Evolutionary conservation across 2,888 invertebrate species (phyloP).

Genomic region (Dendrolimus pini): DNA sequence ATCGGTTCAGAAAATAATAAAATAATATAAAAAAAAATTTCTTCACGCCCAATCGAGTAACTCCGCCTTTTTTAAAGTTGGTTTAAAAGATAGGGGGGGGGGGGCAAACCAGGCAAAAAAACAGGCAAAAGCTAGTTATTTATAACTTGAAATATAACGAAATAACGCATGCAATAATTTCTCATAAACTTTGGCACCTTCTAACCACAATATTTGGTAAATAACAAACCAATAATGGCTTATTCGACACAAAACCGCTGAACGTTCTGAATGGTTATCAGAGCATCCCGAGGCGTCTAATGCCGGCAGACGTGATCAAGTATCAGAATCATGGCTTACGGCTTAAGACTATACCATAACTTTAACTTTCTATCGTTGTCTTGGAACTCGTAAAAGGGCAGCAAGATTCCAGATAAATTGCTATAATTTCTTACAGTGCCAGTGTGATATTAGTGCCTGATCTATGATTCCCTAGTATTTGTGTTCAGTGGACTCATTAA

Average conservation of each 20-base stretch:
- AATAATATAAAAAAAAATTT: too few relatives aligned
- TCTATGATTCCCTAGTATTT: too few relatives aligned
- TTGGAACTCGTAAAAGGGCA: not conserved
- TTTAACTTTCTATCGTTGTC: not conserved
- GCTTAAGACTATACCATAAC: slow-evolving; percentile 7
- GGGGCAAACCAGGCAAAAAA: too few relatives aligned
- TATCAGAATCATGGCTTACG: slow-evolving; percentile 7
- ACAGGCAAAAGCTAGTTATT: too few relatives aligned
- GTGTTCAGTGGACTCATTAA: too few relatives aligned
- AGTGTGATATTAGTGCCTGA: too few relatives aligned
- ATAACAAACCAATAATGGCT: slow-evolving; percentile 19
- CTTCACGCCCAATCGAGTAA: too few relatives aligned
- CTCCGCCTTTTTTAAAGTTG: too few relatives aligned
- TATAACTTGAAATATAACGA: too few relatives aligned
- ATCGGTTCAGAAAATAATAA: too few relatives aligned
- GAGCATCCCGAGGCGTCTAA: slow-evolving; percentile 35
- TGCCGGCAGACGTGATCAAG: slow-evolving; percentile 38
- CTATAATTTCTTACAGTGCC: not conserved
- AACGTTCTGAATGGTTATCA: slow-evolving; percentile 38
- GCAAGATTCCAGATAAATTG: not conserved
- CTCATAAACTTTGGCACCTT: slow-evolving; percentile 1
- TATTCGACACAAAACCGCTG: slow-evolving; percentile 3
- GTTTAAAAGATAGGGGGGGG: too few relatives aligned
- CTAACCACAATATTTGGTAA: slow-evolving; percentile 30
- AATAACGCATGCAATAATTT: too few relatives aligned